phyloP scores from a whole-genome alignment of 2,113 vertebrate species.

The Scartelaos histophorus region DNA sequence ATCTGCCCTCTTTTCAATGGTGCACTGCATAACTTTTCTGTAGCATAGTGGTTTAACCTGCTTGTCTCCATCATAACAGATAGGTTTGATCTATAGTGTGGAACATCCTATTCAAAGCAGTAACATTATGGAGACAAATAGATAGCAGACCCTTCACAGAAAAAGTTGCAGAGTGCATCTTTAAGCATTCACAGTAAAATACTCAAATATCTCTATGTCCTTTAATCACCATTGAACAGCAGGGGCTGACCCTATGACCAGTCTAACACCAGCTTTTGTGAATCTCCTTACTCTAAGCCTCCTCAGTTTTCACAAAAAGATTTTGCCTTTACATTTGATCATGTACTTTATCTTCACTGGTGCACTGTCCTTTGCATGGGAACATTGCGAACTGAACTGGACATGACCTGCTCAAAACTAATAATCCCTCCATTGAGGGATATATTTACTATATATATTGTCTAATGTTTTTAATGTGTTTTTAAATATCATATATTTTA shows the following conservation, averaged over 20 bases:
- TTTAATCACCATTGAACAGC: conserved; percentile 58
- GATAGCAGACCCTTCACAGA: no score
- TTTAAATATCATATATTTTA: background rate
- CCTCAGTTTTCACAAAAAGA: conserved; percentile 41
- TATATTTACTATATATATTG: no score
- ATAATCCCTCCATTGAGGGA: background rate
- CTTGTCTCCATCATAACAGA: no score
- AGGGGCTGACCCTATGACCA: conserved; percentile 35
- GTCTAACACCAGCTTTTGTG: conserved; percentile 60
- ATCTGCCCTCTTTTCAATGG: background rate
- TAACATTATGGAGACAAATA: no score
- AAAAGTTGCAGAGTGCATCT: background rate
- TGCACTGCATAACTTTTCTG: no score
- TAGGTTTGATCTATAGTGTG: no score
- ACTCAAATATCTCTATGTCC: conserved; percentile 7
- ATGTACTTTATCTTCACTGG: background rate
- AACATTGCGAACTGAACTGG: background rate
- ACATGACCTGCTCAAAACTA: background rate
- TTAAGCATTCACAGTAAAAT: background rate
- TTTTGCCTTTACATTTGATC: conserved; percentile 28
- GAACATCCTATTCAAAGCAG: no score
- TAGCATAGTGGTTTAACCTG: no score
- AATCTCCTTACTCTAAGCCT: conserved; percentile 68
- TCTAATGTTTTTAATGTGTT: conserved; percentile 8
- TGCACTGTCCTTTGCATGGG: background rate